Base-by-base conservation (phyloP, 2,888 invertebrate species). In the Apomyelois bistriatella region DNA sequence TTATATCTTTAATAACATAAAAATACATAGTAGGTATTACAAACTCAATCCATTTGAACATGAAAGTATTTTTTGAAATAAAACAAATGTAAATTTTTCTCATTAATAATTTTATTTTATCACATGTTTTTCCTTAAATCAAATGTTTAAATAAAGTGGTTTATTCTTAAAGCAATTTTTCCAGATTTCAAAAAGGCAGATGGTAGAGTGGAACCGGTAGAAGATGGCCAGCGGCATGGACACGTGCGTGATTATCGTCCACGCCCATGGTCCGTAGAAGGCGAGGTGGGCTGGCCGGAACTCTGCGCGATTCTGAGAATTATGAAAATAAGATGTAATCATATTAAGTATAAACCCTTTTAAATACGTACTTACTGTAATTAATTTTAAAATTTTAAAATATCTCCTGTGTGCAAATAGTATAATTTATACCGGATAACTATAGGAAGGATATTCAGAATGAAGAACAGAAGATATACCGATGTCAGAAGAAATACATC, bases 181-280 rank as follows among this genome's bases (percentile, higher is more conserved):
- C 97, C 97, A 98, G 53, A 98, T 95, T 80, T 97, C 97, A 70
- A 97, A 97, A 15, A 98, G 92, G 78, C 97, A 97, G 64, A 97
- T 97, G 0, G 97, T 96, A 1, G 97, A 97, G 80, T 97, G 97
- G 74, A 97, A 97, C 40, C 97, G 91, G 82, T 96, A 97, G 85
- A 97, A 97, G 65, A 97, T 97, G 0, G 96, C 96, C 46, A 97
- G 85, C 0, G 97, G 97, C 94, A 96, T 96, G 0, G 96, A 95
- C 0, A 97, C 94, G 74, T 97, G 96, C 0, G 96, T 96, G 65
- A 97, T 96, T 63, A 97, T 95, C 0, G 96, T 96, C 97, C 97
- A 97, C 1, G 95, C 95, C 96, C 96, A 96, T 0, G 95, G 92
- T 0, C 96, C 96, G 73, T 95, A 97, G 82, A 97, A 96, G 49